Base-by-base conservation (phyloP, 2,113 vertebrate genomes). In the Odocoileus virginianus region DNA sequence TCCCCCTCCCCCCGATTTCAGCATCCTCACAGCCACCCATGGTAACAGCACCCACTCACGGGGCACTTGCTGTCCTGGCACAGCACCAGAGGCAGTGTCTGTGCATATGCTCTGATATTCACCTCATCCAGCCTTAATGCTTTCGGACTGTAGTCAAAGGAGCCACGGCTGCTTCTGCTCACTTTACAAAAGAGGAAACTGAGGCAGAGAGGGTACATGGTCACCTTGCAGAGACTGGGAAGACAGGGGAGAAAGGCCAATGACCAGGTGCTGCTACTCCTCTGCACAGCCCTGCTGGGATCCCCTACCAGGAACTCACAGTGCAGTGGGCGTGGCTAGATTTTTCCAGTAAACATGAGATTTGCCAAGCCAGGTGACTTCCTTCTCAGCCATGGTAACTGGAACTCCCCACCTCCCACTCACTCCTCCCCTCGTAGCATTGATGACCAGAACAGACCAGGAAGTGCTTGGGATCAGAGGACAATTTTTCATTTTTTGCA, bases 251-350 rank as follows among this genome's bases (percentile, higher is more conserved):
- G 15, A 13, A 91, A 33, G 1, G 36, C 14, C n/a, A 71, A 9
- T 0, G 2, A 23, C 25, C 7, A 23, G 33, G 85, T 3, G 17
- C 54, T 47, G 21, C 40, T n/a, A 6, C 2, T 2, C 54, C 30
- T 10, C 5, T 4, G 52, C 23, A n/a, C 12, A 13, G 33, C 27
- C 54, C 57, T 2, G 1, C 33, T 3, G 2, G 5, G 45, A 60
- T 25, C 30, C 12, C 19, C 61, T 33, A 40, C 71, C 36, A 47
- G 91, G 76, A 84, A 33, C 50, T 23, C 25, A 17, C 6, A 19
- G 12, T 7, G 47, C 4, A n/a, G 13, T 1, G 12, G n/a, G 6
- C 2, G 28, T 36, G 67, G 3, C 25, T 36, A 5, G 15, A 28
- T 8, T 40, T 55, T 78, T 85, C 93, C 21, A 43, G 74, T 30